A percentile compares a stretch with the other conserved stretches of the same genome.
Evolutionary conservation across 2,113 vertebrate genomes (phyloP).

Genomic region (Myocastor coypus): DNA sequence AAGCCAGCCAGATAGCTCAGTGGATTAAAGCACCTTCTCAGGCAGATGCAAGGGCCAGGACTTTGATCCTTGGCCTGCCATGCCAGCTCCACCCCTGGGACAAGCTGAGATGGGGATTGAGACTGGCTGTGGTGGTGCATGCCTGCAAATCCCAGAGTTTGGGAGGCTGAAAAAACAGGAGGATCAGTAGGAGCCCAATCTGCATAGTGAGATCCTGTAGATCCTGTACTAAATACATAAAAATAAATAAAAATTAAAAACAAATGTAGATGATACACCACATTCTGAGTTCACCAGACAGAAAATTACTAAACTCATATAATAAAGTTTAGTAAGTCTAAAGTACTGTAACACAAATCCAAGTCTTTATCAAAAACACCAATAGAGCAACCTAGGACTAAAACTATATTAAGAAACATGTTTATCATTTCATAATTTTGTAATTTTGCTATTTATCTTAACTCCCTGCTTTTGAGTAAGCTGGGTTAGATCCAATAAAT

Average conservation of each 20-base stretch:
- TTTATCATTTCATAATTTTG: conserved; percentile 22
- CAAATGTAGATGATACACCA: conserved; percentile 24
- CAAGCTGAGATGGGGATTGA: no score
- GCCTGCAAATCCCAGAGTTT: no score
- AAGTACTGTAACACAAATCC: not conserved
- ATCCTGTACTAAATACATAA: no score
- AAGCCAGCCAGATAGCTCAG: not conserved
- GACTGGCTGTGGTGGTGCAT: no score
- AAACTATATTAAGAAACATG: not conserved
- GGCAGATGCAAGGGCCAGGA: no score
- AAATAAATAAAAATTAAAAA: no score
- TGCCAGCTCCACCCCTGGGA: no score
- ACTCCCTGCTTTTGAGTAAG: not conserved
- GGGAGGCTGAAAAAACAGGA: no score
- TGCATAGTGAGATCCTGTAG: no score
- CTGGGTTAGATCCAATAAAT: not conserved
- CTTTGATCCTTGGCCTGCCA: no score
- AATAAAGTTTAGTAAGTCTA: conserved; percentile 6
- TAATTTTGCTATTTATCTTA: conserved; percentile 2
- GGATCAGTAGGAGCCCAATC: no score
- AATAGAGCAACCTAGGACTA: fast-evolving
- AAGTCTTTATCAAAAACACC: not conserved
- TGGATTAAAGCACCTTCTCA: no score
- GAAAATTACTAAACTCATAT: conserved; percentile 19
- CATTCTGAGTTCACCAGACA: conserved; percentile 25